Evolutionary conservation across 1,140 invertebrate genomes (phyloP).

Genomic region (Drosophila grimshawi): DNA sequence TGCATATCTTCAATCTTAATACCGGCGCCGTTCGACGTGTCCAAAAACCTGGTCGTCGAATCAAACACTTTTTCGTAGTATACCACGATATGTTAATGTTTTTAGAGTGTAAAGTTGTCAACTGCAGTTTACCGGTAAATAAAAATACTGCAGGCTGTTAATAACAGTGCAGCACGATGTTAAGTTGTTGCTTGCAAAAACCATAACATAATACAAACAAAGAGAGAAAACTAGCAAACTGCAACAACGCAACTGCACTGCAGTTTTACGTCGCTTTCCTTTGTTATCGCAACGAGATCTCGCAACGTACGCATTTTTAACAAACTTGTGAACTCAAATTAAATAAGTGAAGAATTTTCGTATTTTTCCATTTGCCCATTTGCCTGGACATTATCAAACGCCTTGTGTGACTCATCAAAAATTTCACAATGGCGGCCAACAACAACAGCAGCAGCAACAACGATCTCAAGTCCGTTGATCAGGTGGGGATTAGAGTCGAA

Average conservation of each 20-base stretch:
- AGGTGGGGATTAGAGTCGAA: slow-evolving; percentile 66
- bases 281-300: slow-evolving; percentile 38
- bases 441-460: slow-evolving; percentile 42
- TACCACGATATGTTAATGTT: background rate
- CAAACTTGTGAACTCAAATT: background rate
- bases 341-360: slow-evolving; percentile 18
- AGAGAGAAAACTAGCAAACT: slow-evolving; percentile 34
- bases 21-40: no score
- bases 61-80: no score
- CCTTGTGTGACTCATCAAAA: slow-evolving; percentile 67
- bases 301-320: background rate
- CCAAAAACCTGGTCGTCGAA: no score
- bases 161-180: slow-evolving; percentile 16
- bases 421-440: slow-evolving; percentile 62
- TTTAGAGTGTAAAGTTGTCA: background rate
- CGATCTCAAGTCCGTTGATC: slow-evolving; percentile 64
- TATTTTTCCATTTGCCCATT: background rate
- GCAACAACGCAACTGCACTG: slow-evolving; percentile 26
- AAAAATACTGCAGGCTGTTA: slow-evolving; percentile 19
- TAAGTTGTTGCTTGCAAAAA: slow-evolving; percentile 12
- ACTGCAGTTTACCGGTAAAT: background rate
- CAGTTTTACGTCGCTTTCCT: slow-evolving; percentile 39
- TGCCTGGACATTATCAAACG: slow-evolving; percentile 31
- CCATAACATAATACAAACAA: slow-evolving; percentile 28
- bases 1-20: no score